phyloP scores from a whole-genome alignment of 2,888 invertebrate species.

The Panzeria rudis region DNA sequence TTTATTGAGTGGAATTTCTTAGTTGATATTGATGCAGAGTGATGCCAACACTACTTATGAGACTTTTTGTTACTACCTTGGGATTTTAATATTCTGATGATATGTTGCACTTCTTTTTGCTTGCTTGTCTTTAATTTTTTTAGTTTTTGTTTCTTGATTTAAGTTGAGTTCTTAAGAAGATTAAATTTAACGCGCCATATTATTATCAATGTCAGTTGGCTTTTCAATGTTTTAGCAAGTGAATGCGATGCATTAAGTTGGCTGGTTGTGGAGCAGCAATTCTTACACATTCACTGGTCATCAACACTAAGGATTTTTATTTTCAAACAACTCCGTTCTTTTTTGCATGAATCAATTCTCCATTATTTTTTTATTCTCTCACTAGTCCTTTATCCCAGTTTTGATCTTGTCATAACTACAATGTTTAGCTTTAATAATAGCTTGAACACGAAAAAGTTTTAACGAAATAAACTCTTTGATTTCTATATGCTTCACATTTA shows the following conservation, averaged over 20 bases:
- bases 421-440: slow-evolving; percentile 42
- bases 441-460: slow-evolving; percentile 10
- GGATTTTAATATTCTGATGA: slow-evolving; percentile 65
- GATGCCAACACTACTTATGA: slow-evolving; percentile 68
- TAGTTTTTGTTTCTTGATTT: slow-evolving; percentile 51
- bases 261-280: slow-evolving; percentile 56
- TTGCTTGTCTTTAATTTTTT: slow-evolving; percentile 26
- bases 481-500: too few relatives aligned
- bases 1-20: slow-evolving; percentile 44
- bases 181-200: slow-evolving; percentile 76
- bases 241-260: slow-evolving; percentile 28
- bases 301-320: slow-evolving; percentile 70
- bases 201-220: slow-evolving; percentile 74
- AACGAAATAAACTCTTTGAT: not conserved
- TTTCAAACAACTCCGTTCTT: slow-evolving; percentile 44
- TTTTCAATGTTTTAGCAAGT: slow-evolving; percentile 44
- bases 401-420: slow-evolving; percentile 64
- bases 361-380: slow-evolving; percentile 44
- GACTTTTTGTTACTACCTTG: slow-evolving; percentile 48
- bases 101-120: slow-evolving; percentile 54
- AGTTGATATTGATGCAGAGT: slow-evolving; percentile 72
- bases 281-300: slow-evolving; percentile 72
- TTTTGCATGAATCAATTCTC: slow-evolving; percentile 36
- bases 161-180: slow-evolving; percentile 74
- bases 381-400: slow-evolving; percentile 43